Evolutionary conservation across 35 echinoderm and acorn worm species (phyloP).

Genomic region (Holothuria glaberrima): DNA sequence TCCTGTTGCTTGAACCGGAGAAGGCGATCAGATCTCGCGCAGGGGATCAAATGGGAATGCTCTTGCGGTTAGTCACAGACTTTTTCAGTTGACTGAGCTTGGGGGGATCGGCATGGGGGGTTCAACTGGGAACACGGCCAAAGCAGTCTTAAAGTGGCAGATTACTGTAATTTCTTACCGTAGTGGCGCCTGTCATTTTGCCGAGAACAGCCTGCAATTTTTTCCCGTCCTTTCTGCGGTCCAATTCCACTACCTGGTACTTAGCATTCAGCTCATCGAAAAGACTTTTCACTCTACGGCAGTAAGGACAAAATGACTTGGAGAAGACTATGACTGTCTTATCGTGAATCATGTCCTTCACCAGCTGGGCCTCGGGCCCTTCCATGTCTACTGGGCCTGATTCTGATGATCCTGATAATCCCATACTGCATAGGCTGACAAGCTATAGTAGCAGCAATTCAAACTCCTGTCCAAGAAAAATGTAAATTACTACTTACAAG

Average conservation of each 20-base stretch:
- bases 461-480: no score
- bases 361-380: conserved; percentile 62
- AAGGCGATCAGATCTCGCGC: no score
- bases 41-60: no score
- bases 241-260: conserved; percentile 84
- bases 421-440: background rate
- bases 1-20: no score
- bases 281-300: conserved; percentile 69
- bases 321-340: conserved; percentile 92
- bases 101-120: no score
- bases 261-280: conserved; percentile 81
- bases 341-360: conserved; percentile 82
- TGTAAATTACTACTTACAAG: no score
- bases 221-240: conserved; percentile 70
- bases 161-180: conserved; percentile 47
- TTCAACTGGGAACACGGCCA: no score
- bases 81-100: no score
- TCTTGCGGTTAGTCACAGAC: no score
- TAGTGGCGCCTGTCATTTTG: conserved; percentile 81
- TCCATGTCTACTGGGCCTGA: conserved; percentile 56
- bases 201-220: conserved; percentile 74
- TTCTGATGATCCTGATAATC: conserved; percentile 14
- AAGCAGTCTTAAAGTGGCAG: background rate
- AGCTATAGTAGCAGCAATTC: background rate
- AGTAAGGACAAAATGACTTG: conserved; percentile 87